These are phyloP conservation scores for Cosmorhoe ocellata DNA, from an alignment of 2,888 invertebrate genomes.

Conservation along the genomic window DNA sequence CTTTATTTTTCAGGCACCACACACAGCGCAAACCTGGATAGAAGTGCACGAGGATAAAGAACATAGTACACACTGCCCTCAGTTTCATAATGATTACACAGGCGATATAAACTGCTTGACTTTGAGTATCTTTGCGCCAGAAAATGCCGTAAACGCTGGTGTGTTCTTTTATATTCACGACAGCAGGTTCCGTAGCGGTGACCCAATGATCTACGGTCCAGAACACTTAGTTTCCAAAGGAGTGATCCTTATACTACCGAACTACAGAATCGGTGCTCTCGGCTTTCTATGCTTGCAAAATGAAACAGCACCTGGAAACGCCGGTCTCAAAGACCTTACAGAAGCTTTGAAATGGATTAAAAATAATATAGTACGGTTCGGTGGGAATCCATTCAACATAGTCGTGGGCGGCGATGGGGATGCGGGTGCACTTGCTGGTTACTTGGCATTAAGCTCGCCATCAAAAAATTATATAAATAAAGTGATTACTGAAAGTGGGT, in stretches of 20 bases:
- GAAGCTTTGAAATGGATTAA: slow-evolving; percentile 63
- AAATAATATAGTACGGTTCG: slow-evolving; percentile 59
- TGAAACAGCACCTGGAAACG: slow-evolving; percentile 63
- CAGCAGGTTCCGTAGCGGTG: slow-evolving; percentile 59
- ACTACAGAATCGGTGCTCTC: slow-evolving; percentile 66
- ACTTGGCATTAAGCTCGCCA: slow-evolving; percentile 52
- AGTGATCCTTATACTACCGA: slow-evolving; percentile 62
- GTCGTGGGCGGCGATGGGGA: slow-evolving; percentile 63
- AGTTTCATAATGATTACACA: slow-evolving; percentile 42
- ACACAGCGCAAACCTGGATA: slow-evolving; percentile 38
- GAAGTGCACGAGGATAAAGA: slow-evolving; percentile 36
- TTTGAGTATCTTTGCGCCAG: slow-evolving; percentile 61
- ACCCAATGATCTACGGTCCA: slow-evolving; percentile 62
- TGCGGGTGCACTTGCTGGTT: slow-evolving; percentile 61
- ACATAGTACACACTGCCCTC: slow-evolving; percentile 59
- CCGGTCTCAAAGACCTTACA: slow-evolving; percentile 64
- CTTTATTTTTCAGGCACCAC: slow-evolving; percentile 50
- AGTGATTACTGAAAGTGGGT: slow-evolving; percentile 68
- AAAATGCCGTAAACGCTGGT: slow-evolving; percentile 39
- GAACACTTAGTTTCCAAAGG: slow-evolving; percentile 54
- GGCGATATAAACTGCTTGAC: slow-evolving; percentile 63
- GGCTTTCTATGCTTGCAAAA: slow-evolving; percentile 67
- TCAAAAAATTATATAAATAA: slow-evolving; percentile 54
- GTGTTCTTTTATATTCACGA: slow-evolving; percentile 71
- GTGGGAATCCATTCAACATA: slow-evolving; percentile 62